These are phyloP conservation scores for Dione vanillae DNA, from an alignment of 2,888 invertebrate species.

Conservation along the genomic window DNA sequence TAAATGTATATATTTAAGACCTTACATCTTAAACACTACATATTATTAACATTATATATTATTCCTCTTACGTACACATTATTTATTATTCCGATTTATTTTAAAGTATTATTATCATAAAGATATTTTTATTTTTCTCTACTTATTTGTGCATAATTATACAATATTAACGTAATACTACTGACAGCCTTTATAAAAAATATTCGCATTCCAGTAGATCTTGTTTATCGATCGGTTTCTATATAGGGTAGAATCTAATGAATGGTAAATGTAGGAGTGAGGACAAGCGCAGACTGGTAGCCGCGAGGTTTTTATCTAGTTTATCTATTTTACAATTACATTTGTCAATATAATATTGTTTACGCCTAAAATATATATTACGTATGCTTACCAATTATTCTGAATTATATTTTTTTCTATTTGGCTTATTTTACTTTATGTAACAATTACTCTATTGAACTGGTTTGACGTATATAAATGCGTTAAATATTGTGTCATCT, in stretches of 20 bases:
- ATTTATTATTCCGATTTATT: no score
- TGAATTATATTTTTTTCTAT: background rate
- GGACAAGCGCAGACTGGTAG: conserved; percentile 35
- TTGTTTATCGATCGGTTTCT: conserved; percentile 68
- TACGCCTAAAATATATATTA: background rate
- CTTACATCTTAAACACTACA: no score
- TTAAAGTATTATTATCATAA: no score
- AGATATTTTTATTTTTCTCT: background rate
- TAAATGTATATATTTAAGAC: no score
- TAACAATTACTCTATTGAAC: no score
- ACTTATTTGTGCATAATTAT: background rate
- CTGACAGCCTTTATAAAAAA: conserved; percentile 58
- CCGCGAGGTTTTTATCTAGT: conserved; percentile 30
- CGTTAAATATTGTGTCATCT: background rate
- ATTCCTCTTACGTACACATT: no score
- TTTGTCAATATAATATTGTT: background rate
- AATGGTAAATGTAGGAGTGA: conserved; percentile 68
- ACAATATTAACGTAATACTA: conserved; percentile 61
- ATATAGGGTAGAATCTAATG: conserved; percentile 73
- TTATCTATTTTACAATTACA: background rate
- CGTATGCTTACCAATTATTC: background rate
- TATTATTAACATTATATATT: no score
- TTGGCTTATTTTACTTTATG: no score
- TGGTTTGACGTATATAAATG: no score
- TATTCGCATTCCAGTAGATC: conserved; percentile 58